Evolutionary conservation across 2,888 invertebrate species (phyloP), one percentile per base, ranked within the genome.

Genomic region (Hedychridium roseum): DNA sequence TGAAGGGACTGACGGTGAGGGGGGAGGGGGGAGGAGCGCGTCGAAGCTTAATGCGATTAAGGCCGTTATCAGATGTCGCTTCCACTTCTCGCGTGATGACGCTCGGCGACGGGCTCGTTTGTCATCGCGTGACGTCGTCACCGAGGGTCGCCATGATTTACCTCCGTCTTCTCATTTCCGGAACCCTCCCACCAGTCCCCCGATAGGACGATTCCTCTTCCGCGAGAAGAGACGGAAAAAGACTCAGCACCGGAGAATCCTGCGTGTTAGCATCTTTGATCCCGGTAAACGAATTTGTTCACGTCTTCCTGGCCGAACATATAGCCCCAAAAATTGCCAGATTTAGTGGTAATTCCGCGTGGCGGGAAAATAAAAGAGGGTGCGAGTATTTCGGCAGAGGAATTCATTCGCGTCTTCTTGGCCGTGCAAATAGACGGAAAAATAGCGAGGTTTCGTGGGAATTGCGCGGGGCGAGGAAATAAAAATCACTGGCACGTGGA

Each of bases 31-130:
- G 32, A 42, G 45, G 2, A 26, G 23, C 43, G 43, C 23, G 48
- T 44, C 31, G 64, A 51, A 56, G 57, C 61, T 57, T 62, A 73
- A 74, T 73, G 71, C 74, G 75, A 77, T 75, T 77, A 74, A 69
- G 67, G 69, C 54, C 70, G 73, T 75, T 78, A 78, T 78, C 78
- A 76, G 78, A 77, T 77, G 75, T 75, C 73, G 70, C 66, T 68
- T 70, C 61, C 67, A 68, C 66, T 71, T 73, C 68, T 73, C 67
- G 73, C 70, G 60, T 70, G 72, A 71, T 73, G 74, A 69, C 73
- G 66, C 62, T n/a, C n/a, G n/a, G n/a, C 64, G 56, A 40, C 63
- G 52, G 36, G 69, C 70, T 76, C 76, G 70, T 77, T 78, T 77
- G 76, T 77, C 78, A 78, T 75, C 71, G 71, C 70, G 70, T 73